Conservation (phyloP, 2,113 vertebrate species). For the Ifrita kowaldi region DNA sequence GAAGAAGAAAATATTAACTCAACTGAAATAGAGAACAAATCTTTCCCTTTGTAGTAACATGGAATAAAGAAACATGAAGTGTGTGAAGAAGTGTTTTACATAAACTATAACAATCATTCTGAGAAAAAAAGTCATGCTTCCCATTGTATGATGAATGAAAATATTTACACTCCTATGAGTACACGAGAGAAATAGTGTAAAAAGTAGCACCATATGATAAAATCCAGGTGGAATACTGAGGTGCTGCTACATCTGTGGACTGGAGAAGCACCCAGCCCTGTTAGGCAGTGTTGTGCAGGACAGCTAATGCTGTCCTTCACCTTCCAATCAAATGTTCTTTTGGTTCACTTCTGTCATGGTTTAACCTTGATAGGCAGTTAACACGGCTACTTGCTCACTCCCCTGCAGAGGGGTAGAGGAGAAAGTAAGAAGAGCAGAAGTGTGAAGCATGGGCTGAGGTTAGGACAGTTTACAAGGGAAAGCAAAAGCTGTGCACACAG, state of each 20-base stretch:
- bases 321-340: background rate
- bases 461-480: background rate
- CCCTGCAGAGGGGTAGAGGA: background rate
- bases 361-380: background rate
- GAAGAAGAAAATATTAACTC: background rate
- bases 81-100: background rate
- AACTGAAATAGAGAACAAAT: background rate
- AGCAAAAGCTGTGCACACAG: rapidly evolving
- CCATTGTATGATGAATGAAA: background rate
- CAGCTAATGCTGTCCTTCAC: background rate
- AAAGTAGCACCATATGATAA: background rate
- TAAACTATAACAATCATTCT: background rate
- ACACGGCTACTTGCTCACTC: background rate
- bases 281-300: background rate
- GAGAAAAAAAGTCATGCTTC: background rate
- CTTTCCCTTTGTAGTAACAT: background rate
- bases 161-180: background rate
- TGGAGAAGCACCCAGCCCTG: background rate
- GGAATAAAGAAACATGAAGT: background rate
- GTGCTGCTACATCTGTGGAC: background rate
- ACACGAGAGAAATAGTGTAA: background rate
- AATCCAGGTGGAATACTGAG: background rate
- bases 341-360: background rate
- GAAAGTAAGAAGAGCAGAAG: background rate
- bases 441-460: background rate